These are phyloP conservation scores for Drosophila flavopinicola DNA, from an alignment of 2,888 invertebrate genomes.

Conservation along the genomic window DNA sequence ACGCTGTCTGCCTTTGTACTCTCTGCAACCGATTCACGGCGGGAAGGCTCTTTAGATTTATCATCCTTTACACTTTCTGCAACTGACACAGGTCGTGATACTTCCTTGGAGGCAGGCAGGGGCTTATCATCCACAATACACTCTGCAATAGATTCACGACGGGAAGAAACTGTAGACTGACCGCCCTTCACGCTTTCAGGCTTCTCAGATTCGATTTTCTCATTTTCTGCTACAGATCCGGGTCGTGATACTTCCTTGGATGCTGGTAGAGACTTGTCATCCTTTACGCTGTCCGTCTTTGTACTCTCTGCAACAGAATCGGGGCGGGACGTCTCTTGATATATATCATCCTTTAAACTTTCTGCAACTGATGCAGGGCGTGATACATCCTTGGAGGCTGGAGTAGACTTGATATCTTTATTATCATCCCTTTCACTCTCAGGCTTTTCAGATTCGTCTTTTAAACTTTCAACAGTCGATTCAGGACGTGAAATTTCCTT, in stretches of 20 bases:
- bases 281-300: slow-evolving; percentile 28
- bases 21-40: slow-evolving; percentile 27
- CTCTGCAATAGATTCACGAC: slow-evolving; percentile 39
- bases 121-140: slow-evolving; percentile 11
- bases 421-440: background rate
- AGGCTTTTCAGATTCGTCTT: slow-evolving; percentile 5
- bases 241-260: slow-evolving; percentile 13
- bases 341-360: slow-evolving; percentile 42
- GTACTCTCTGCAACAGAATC: slow-evolving; percentile 34
- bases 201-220: background rate
- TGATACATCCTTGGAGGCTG: slow-evolving; percentile 4
- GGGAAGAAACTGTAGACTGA: slow-evolving; percentile 25
- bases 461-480: slow-evolving; percentile 30
- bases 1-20: slow-evolving; percentile 12
- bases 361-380: slow-evolving; percentile 36
- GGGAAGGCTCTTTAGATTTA: slow-evolving; percentile 33
- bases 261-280: slow-evolving; percentile 29
- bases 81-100: slow-evolving; percentile 30
- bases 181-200: slow-evolving; percentile 7
- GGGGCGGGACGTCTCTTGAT: slow-evolving; percentile 44
- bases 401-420: no score
- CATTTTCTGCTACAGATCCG: slow-evolving; percentile 16
- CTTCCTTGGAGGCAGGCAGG: slow-evolving; percentile 19
- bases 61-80: slow-evolving; percentile 27
- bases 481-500: slow-evolving; percentile 36